Conservation (phyloP, 2,113 vertebrate species). For the Columba janthina region DNA sequence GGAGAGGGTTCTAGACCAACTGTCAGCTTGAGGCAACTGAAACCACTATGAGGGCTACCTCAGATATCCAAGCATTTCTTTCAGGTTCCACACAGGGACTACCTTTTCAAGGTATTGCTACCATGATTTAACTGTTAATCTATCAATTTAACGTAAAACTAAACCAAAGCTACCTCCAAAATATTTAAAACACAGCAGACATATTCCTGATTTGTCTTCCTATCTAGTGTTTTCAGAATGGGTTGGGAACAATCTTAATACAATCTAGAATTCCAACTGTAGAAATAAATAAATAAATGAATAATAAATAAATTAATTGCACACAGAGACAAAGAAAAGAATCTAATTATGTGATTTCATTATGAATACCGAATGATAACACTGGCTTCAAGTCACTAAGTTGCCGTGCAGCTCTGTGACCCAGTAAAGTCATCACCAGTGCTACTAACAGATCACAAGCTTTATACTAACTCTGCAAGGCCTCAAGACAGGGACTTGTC, state of each 20-base stretch:
- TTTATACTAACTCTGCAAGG: too few species aligned
- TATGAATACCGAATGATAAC: conserved; percentile 1
- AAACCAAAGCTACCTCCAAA: background rate
- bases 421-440: background rate
- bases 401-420: background rate
- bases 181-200: background rate
- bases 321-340: background rate
- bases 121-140: background rate
- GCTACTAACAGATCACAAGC: background rate
- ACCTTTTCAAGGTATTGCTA: background rate
- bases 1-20: background rate
- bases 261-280: background rate
- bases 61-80: background rate
- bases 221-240: background rate
- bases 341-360: background rate
- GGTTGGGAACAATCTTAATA: background rate
- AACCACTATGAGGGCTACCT: background rate
- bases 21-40: background rate
- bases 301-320: background rate
- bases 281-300: background rate
- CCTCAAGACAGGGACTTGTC: too few species aligned
- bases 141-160: background rate
- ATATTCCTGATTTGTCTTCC: background rate
- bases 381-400: background rate
- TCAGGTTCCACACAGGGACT: background rate